Evolutionary conservation across 1,140 invertebrate species (phyloP).

Genomic region (Papilio xuthus): DNA sequence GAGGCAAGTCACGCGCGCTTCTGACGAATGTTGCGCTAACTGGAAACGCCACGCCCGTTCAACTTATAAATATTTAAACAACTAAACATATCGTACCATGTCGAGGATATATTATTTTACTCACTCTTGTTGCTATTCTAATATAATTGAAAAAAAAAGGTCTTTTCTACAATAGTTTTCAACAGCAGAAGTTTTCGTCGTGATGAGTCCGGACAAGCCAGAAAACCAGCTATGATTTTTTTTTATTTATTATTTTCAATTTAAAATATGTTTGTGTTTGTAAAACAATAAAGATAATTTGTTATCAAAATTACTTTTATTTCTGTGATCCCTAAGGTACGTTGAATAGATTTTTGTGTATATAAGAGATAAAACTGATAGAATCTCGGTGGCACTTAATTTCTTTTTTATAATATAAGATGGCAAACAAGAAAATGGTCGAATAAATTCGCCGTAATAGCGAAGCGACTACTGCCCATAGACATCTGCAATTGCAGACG

Average conservation of each 20-base stretch:
- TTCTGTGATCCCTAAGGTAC: not conserved
- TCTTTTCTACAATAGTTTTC: not conserved
- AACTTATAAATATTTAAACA: constrained; percentile 15
- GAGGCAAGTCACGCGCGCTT: constrained; percentile 20
- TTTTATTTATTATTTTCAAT: not conserved
- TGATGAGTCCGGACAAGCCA: too few relatives aligned
- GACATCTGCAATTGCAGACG: too few relatives aligned
- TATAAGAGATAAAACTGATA: too few relatives aligned
- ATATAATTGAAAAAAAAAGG: not conserved
- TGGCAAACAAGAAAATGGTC: too few relatives aligned
- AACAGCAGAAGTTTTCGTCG: too few relatives aligned
- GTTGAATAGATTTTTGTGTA: too few relatives aligned
- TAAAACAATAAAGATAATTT: not conserved
- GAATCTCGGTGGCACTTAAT: not conserved
- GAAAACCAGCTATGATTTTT: too few relatives aligned
- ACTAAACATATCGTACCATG: constrained; percentile 16
- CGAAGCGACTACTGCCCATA: too few relatives aligned
- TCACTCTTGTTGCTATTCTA: not conserved
- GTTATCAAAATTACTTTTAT: not conserved
- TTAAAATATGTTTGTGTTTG: not conserved
- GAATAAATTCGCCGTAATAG: too few relatives aligned
- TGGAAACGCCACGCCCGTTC: not conserved
- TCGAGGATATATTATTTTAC: not conserved
- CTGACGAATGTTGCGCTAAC: not conserved
- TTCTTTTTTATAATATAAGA: too few relatives aligned